These are phyloP conservation scores for Orchesella flavescens DNA, from an alignment of 2,888 invertebrate species.

Conservation along the genomic window DNA sequence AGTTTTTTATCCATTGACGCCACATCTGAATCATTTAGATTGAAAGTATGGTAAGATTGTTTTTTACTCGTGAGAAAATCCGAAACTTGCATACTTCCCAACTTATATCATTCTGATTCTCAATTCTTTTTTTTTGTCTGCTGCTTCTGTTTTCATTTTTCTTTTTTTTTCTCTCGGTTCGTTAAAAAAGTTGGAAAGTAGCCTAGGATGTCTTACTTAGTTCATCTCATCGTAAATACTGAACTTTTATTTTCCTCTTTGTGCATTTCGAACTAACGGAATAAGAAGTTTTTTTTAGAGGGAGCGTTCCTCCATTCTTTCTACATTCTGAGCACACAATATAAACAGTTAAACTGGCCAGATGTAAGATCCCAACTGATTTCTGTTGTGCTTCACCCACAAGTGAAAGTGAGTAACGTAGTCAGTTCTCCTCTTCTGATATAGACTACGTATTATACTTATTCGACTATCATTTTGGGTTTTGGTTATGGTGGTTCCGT, in stretches of 20 bases:
- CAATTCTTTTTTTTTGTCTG: constrained; percentile 12
- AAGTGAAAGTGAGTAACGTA: too few relatives aligned
- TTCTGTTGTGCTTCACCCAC: too few relatives aligned
- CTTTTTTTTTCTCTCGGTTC: constrained; percentile 13
- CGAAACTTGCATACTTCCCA: too few relatives aligned
- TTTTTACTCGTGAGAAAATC: background rate
- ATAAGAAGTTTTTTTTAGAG: constrained; percentile 14
- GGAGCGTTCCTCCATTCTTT: background rate
- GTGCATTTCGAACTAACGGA: constrained; percentile 32
- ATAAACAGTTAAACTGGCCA: too few relatives aligned
- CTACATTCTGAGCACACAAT: background rate
- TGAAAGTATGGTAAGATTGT: background rate
- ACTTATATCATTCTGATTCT: constrained; percentile 18
- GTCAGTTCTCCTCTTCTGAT: too few relatives aligned
- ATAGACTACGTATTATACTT: too few relatives aligned
- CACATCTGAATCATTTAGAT: constrained; percentile 19
- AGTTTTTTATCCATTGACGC: constrained; percentile 39
- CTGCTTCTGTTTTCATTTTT: constrained; percentile 29
- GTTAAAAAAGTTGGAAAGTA: constrained; percentile 43
- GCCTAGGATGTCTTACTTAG: constrained; percentile 49
- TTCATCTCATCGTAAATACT: constrained; percentile 55
- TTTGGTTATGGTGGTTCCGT: background rate
- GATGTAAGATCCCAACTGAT: too few relatives aligned
- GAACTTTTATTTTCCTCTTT: constrained; percentile 46
- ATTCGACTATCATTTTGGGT: background rate